Conservation (phyloP, 2,113 vertebrate species). For the Apus apus region DNA sequence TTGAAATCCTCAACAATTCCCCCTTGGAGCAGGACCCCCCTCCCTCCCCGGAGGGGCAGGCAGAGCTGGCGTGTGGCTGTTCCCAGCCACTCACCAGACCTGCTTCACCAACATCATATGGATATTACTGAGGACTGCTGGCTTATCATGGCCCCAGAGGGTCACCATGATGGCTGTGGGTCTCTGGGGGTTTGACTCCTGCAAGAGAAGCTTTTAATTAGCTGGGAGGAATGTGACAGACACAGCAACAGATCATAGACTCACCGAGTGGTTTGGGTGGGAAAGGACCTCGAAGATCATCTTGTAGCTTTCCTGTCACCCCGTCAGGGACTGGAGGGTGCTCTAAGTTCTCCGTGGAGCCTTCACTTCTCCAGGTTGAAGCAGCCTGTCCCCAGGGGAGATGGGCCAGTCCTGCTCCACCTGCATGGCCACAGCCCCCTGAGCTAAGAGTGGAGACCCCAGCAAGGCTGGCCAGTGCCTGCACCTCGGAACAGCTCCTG, state of each 20-base stretch:
- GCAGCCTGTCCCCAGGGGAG: too few relatives aligned
- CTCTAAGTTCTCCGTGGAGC: too few relatives aligned
- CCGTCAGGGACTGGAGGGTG: too few relatives aligned
- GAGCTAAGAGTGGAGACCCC: accelerated
- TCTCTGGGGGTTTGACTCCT: neutral
- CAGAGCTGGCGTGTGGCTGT: accelerated
- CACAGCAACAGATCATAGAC: too few relatives aligned
- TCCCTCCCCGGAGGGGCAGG: accelerated
- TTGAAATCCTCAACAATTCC: neutral
- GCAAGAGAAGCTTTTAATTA: neutral
- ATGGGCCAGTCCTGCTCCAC: accelerated
- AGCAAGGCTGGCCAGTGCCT: neutral
- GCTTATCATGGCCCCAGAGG: neutral
- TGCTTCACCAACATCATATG: accelerated
- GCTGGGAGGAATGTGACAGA: too few relatives aligned
- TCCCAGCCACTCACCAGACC: neutral
- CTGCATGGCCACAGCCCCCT: accelerated
- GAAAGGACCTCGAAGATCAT: too few relatives aligned
- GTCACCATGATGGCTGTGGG: accelerated
- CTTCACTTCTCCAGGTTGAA: too few relatives aligned
- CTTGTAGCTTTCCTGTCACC: too few relatives aligned
- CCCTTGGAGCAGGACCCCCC: neutral
- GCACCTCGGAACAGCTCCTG: neutral
- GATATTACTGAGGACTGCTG: accelerated
- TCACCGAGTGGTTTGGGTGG: too few relatives aligned